Conservation (phyloP, 2,113 vertebrate genomes). For the Hypomesus transpacificus region DNA sequence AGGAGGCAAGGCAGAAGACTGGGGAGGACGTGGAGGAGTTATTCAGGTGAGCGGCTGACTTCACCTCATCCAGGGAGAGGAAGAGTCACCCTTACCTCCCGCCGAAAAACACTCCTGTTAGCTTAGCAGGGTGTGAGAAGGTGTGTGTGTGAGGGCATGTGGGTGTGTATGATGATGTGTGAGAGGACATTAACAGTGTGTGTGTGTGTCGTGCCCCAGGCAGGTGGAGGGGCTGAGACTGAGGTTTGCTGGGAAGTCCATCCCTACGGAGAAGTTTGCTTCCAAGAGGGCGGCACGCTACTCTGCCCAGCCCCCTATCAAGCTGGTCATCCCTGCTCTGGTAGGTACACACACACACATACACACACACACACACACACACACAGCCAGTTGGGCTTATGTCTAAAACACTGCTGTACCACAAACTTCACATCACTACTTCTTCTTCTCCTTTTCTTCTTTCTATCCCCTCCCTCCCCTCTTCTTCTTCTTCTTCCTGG, state of each 20-base stretch:
- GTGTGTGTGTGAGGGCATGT: too few relatives aligned
- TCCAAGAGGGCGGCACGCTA: constrained; percentile 71
- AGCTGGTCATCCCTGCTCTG: constrained; percentile 68
- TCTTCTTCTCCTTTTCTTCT: too few relatives aligned
- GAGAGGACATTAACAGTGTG: not conserved
- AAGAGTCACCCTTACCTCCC: too few relatives aligned
- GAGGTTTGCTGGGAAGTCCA: constrained; percentile 75
- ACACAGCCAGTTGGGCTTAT: not conserved
- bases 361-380: too few relatives aligned
- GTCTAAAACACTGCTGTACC: too few relatives aligned
- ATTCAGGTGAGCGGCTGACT: constrained; percentile 75
- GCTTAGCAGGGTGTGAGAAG: too few relatives aligned
- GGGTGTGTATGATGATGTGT: not conserved
- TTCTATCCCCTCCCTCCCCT: too few relatives aligned
- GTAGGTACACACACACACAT: constrained; percentile 41
- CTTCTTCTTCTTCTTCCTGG: too few relatives aligned
- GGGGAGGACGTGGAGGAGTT: constrained; percentile 79
- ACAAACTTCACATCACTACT: too few relatives aligned
- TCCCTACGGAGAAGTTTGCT: constrained; percentile 76
- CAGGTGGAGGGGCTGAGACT: constrained; percentile 68
- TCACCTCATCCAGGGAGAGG: not conserved
- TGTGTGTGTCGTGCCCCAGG: constrained; percentile 45
- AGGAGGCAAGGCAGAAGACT: constrained; percentile 72
- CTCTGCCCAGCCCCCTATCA: constrained; percentile 47
- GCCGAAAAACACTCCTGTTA: not conserved